phyloP scores from a whole-genome alignment of 1,140 invertebrate genomes.

The Lysiphlebus fabarum region DNA sequence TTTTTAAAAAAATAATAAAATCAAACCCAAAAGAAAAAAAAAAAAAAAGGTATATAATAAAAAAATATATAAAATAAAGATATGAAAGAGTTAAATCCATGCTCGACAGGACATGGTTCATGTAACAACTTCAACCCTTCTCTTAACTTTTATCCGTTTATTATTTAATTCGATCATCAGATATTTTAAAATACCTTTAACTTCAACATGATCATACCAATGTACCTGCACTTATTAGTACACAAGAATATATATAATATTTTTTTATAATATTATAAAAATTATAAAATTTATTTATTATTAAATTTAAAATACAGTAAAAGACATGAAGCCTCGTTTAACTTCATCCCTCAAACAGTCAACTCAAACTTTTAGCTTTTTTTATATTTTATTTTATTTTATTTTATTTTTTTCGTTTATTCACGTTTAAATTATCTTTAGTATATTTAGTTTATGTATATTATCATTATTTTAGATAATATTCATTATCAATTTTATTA shows the following conservation, averaged over 20 bases:
- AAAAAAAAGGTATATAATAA: constrained; percentile 5
- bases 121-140: constrained; percentile 34
- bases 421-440: no score
- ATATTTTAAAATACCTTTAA: constrained; percentile 11
- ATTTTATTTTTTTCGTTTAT: no score
- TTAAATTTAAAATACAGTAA: no score
- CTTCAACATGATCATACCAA: constrained; percentile 33
- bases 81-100: constrained; percentile 30
- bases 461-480: background rate
- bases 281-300: no score
- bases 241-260: constrained; percentile 26
- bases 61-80: constrained; percentile 11
- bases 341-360: background rate
- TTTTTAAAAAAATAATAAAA: no score
- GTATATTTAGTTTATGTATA: constrained; percentile 1
- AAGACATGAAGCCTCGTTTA: no score
- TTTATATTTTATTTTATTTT: background rate
- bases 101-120: constrained; percentile 42
- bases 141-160: constrained; percentile 22
- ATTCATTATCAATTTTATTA: no score
- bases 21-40: no score
- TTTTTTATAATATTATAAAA: no score
- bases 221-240: constrained; percentile 37
- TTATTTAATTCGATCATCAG: constrained; percentile 26
- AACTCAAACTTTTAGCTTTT: background rate